Base-by-base conservation (phyloP, 1,140 invertebrate species). In the Geopemphigus sp. region DNA sequence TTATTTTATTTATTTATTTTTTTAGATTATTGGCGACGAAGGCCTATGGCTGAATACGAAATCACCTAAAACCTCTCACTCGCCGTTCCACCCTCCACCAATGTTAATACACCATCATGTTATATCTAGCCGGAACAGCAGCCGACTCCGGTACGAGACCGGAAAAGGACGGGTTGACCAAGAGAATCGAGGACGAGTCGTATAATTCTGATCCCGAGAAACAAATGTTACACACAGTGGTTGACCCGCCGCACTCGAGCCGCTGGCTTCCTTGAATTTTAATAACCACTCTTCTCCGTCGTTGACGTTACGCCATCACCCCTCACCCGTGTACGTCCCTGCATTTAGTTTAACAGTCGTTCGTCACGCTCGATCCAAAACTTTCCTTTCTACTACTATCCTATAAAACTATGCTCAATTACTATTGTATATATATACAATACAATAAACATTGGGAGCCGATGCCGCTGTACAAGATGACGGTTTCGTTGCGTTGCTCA, bases 151-250 rank as follows among this genome's bases (percentile, higher is more conserved):
- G 68, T 63, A n/a, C 68, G 17, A 11, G 26, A 17, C 47, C 24
- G 68, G 15, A 54, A 72, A 72, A 72, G 68, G 68, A 72, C 17
- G 68, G 47, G 68, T 29, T 54, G 24, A 54, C 47, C 47, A 72
- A 57, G 73, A 19, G 73, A 22, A 59, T 59, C 73, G 32, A 45
- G 54, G n/a, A 76, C 39, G 66, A 68, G 22, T 78, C 22, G 56
- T 63, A 78, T 78, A 78, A 61, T 78, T 78, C 47, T 24, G 74
- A 63, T 78, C 39, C 39, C 56, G 32, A 61, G 39, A 63, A 78
- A 78, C 74, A 78, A 78, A 78, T 78, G 74, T 78, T 78, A 22
- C 74, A 74, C 61, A 32, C 73, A 76, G 29, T 32, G 54, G 73
- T 76, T 24, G 56, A 76, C 39, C 57, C 56, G 6, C 14, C 14